Evolutionary conservation across 2,888 invertebrate species (phyloP), one percentile per base, ranked within the genome.

Genomic region (Capitulum mitella): DNA sequence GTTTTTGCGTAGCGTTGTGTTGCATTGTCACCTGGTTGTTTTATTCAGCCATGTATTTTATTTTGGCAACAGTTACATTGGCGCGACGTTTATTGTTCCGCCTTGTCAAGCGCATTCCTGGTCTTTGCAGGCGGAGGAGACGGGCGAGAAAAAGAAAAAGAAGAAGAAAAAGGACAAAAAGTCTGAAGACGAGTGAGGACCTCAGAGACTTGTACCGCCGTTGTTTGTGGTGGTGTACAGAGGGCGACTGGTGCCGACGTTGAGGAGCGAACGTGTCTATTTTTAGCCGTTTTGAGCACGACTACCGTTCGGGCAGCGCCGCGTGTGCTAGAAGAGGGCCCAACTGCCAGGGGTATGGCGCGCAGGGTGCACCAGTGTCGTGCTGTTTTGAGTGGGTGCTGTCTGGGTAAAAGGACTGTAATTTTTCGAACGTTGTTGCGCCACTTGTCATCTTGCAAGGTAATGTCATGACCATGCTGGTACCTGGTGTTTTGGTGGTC

Each of bases 121-220:
- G n/a, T n/a, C 19, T 51, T 40, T 77, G 22, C 48, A 26, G 48
- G 34, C 26, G 1, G 54, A 78, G 34, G 51, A 58, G 12, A 22
- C 51, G 32, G 37, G 61, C 26, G 40, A 78, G 10, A 76, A 46
- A n/a, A 76, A 51, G 32, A 76, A 76, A 19, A 76, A 76, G 48
- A 48, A 76, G 43, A 46, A 76, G 76, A 76, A 48, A 19, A 51
- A 76, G 43, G 32, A 46, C 40, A 76, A 40, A 26, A 40, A 22
- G 43, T 22, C n/a, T 26, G 48, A 76, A 8, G 76, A 48, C 1
- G 76, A 48, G 1, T 76, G 76, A 76, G 76, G 29, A 70, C 70
- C 8, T 10, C 12, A 10, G 10, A 32, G 32, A 32, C 26, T 14
- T 61, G 32, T 61, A 10, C 32, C 10, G 32, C 12, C 29, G n/a